Base-by-base conservation (phyloP, 2,888 invertebrate genomes). In the Drosophila flavopinicola region DNA sequence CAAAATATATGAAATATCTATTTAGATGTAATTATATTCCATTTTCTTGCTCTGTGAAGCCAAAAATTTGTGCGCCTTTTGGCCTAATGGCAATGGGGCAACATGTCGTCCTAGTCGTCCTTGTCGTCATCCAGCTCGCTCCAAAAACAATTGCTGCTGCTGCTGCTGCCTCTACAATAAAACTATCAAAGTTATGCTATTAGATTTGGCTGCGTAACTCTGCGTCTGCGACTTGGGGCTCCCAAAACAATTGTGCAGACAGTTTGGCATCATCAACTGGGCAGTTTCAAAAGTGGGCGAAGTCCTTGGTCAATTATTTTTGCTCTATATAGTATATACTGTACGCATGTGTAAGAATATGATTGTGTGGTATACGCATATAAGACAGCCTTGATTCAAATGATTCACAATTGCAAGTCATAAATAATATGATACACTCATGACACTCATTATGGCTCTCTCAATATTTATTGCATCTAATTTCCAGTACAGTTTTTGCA, bases 191-290 rank as follows among this genome's bases (percentile, higher is more conserved):
- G 66, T 70, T 73, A 54, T 65, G 73, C 84, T 85, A 70, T 83
- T 76, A 68, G 73, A 74, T 86, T 76, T 83, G 76, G 67, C 72
- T 82, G 70, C 69, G 66, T 71, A 71, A 66, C 66, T n/a, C n/a
- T 66, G 58, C 52, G 75, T 44, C 67, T 65, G 45, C 60, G 78
- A 56, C 72, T 60, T 61, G 35, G 58, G n/a, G n/a, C n/a, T 73
- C 76, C 64, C 63, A 69, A 78, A 78, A 65, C 76, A 66, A 71
- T 66, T 66, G 52, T 25, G 61, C 66, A 88, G 88, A 85, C 88
- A 83, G 60, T 70, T 74, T 83, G 86, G 85, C 85, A 88, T 59
- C 85, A 88, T 59, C 76, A 60, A 44, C 32, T 38, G 48, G 38
- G 39, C 33, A 38, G 37, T 45, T 27, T 48, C 29, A 17, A 44